A percentile compares a stretch with the other conserved stretches of the same genome.
Conservation (phyloP, 1,140 invertebrate species). For the Pseudomyrmex pallidus region DNA sequence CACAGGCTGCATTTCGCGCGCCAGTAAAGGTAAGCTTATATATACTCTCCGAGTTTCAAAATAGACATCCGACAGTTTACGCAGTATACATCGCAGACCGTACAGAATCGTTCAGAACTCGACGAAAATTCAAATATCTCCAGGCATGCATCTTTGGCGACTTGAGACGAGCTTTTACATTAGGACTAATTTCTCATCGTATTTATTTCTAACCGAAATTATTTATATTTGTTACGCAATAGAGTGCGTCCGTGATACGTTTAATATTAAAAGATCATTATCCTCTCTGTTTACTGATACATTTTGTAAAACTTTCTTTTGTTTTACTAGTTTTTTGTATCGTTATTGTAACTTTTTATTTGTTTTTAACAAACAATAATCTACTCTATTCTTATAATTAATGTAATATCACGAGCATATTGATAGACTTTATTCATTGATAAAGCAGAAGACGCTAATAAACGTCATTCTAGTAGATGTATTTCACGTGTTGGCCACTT, state of each 20-base stretch:
- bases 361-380: no score
- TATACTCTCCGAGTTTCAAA: conserved; percentile 64
- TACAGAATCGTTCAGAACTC: conserved; percentile 67
- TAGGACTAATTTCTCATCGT: conserved; percentile 25
- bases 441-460: conserved; percentile 39
- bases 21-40: conserved; percentile 72
- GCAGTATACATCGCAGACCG: conserved; percentile 45
- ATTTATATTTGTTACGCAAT: background rate
- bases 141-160: background rate
- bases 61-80: conserved; percentile 60
- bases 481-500: conserved; percentile 51
- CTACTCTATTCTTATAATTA: conserved; percentile 7
- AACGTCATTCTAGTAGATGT: conserved; percentile 46
- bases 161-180: background rate
- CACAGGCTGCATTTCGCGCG: conserved; percentile 49
- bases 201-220: conserved; percentile 19
- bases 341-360: background rate
- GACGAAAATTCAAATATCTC: conserved; percentile 62
- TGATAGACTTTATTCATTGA: background rate
- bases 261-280: no score
- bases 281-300: no score
- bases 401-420: conserved; percentile 1
- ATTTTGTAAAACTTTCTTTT: background rate
- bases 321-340: background rate
- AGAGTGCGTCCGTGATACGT: background rate